These are phyloP conservation scores for Diarsia dahlii DNA, from an alignment of 2,888 invertebrate species.

Conservation along the genomic window DNA sequence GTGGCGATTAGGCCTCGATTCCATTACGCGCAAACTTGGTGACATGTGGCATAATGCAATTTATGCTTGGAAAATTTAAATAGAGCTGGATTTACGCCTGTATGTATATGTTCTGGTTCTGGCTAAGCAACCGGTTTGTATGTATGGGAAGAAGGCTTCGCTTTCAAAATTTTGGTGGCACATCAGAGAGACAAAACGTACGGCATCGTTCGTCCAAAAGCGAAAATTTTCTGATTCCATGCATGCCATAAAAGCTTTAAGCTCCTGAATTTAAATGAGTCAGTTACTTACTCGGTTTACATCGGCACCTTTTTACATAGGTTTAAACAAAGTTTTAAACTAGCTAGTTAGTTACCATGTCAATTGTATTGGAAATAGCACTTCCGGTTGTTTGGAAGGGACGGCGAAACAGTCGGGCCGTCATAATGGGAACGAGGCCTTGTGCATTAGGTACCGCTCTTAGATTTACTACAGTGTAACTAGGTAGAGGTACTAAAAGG, in stretches of 20 bases:
- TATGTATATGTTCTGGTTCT: conserved; percentile 12
- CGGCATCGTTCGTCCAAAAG: background rate
- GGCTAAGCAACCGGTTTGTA: conserved; percentile 32
- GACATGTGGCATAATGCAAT: conserved; percentile 32
- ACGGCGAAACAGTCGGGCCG: conserved; percentile 18
- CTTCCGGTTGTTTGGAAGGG: conserved; percentile 44
- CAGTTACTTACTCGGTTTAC: background rate
- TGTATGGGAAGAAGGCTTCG: conserved; percentile 15
- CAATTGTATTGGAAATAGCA: conserved; percentile 37
- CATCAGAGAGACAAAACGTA: background rate
- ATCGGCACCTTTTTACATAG: background rate
- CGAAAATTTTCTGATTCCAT: background rate
- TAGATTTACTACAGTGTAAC: conserved; percentile 6
- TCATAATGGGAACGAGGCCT: conserved; percentile 39
- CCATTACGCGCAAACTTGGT: conserved; percentile 29
- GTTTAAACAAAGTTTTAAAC: conserved; percentile 16
- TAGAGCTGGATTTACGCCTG: conserved; percentile 8
- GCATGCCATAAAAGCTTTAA: background rate
- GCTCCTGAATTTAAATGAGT: background rate
- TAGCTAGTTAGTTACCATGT: conserved; percentile 18
- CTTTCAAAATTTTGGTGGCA: background rate
- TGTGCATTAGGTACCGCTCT: conserved; percentile 22
- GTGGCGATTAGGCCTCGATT: conserved; percentile 42
- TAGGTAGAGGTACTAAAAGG: conserved; percentile 17
- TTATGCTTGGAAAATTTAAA: conserved; percentile 30